Evolutionary conservation across 2,888 invertebrate species (phyloP).

Genomic region (Timandra comae): DNA sequence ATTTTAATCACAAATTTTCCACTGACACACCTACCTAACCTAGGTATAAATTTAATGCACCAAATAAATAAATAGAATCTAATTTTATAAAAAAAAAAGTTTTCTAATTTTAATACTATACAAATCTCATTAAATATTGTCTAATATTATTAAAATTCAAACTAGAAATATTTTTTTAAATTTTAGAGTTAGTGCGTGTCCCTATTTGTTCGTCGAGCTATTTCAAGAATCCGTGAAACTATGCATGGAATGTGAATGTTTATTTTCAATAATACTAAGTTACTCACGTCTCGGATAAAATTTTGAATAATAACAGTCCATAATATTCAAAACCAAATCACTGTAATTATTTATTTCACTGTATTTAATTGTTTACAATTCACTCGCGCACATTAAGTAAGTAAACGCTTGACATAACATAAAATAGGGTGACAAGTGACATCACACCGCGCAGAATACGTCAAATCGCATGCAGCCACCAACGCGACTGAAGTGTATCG

Average conservation of each 20-base stretch:
- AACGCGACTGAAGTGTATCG: conserved; percentile 78
- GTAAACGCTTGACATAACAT: conserved; percentile 75
- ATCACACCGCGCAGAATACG: conserved; percentile 75
- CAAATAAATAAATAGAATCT: no score
- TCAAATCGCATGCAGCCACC: conserved; percentile 76
- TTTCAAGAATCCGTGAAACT: conserved; percentile 50
- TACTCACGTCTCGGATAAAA: conserved; percentile 76
- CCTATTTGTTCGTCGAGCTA: conserved; percentile 10
- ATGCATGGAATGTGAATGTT: conserved; percentile 68
- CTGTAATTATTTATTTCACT: conserved; percentile 66
- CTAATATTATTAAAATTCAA: no score
- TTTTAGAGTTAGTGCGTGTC: no score
- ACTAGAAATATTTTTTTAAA: no score
- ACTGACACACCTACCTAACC: no score
- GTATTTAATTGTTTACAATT: conserved; percentile 66
- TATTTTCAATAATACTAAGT: conserved; percentile 56
- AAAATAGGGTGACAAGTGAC: conserved; percentile 74
- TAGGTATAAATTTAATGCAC: no score
- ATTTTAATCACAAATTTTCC: no score
- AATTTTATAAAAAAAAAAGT: no score
- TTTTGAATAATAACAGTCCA: conserved; percentile 77
- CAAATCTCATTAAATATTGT: no score
- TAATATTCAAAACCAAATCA: conserved; percentile 45
- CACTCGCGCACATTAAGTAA: conserved; percentile 67
- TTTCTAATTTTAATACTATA: no score